These are phyloP conservation scores for Hestina assimilis DNA, from an alignment of 1,140 invertebrate genomes.

Conservation along the genomic window DNA sequence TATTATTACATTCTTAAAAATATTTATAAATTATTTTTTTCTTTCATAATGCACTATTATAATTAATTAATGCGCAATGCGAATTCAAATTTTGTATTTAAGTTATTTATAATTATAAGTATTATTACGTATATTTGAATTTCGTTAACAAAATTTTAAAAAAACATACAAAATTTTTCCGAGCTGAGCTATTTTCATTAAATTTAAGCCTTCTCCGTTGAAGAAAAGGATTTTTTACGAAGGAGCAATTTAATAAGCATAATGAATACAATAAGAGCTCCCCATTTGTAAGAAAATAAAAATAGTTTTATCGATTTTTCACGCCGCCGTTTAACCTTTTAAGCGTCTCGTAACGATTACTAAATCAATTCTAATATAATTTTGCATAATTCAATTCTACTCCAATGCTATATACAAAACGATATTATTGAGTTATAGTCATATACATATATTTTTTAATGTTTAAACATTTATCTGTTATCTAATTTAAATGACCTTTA, in stretches of 20 bases:
- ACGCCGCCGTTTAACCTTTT: background rate
- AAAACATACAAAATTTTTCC: too few relatives aligned
- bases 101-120: too few relatives aligned
- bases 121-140: too few relatives aligned
- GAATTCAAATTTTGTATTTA: background rate
- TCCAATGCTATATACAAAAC: background rate
- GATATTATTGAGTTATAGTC: background rate
- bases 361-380: background rate
- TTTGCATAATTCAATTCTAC: background rate
- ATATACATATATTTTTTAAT: background rate
- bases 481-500: constrained; percentile 18
- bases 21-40: background rate
- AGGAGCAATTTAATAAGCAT: background rate
- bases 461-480: background rate
- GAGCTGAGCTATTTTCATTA: too few relatives aligned
- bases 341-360: background rate
- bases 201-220: too few relatives aligned
- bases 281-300: background rate
- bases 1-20: too few relatives aligned
- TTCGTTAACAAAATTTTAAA: too few relatives aligned
- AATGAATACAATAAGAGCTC: background rate
- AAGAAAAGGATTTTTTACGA: too few relatives aligned
- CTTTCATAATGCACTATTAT: background rate
- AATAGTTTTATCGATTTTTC: background rate
- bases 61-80: background rate